phyloP scores from a whole-genome alignment of 1,140 invertebrate genomes.

The Zaprionus davidi region DNA sequence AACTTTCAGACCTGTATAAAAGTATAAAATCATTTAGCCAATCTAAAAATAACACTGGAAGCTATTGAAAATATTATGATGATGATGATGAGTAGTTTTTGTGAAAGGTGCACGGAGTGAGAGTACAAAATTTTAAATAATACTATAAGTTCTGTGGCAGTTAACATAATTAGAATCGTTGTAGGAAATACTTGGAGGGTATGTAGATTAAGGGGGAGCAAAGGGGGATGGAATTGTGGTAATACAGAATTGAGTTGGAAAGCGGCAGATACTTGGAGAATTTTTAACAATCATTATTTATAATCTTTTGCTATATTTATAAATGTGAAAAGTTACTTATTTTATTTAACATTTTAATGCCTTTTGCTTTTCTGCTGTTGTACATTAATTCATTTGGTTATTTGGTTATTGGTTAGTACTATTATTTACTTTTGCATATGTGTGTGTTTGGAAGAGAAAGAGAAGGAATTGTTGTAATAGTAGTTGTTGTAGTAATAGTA shows the following conservation, averaged over 20 bases:
- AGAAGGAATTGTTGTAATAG: constrained; percentile 39
- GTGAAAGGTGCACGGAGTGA: constrained; percentile 30
- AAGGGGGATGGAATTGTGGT: constrained; percentile 31
- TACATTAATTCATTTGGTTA: constrained; percentile 36
- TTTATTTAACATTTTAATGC: constrained; percentile 43
- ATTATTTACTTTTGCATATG: constrained; percentile 42
- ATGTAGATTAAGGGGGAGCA: constrained; percentile 27
- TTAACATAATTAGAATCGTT: constrained; percentile 37
- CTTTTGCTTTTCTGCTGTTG: constrained; percentile 29
- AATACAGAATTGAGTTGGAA: constrained; percentile 43
- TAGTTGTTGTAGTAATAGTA: constrained; percentile 13
- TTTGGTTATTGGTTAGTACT: constrained; percentile 36
- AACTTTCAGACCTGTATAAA: constrained; percentile 13
- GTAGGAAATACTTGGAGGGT: constrained; percentile 63
- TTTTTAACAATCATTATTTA: constrained; percentile 33
- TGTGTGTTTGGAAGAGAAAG: constrained; percentile 56
- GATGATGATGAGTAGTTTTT: constrained; percentile 12
- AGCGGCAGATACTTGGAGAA: constrained; percentile 49
- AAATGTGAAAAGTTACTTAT: constrained; percentile 64
- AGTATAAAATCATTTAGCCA: constrained; percentile 19
- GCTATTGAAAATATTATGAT: constrained; percentile 43
- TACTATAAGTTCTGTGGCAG: constrained; percentile 65
- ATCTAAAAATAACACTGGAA: constrained; percentile 65
- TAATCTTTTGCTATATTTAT: constrained; percentile 51
- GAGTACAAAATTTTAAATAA: constrained; percentile 46